Evolutionary conservation across 2,888 invertebrate genomes (phyloP), one percentile per base, ranked within the genome.

Genomic region (Melieria crassipennis): DNA sequence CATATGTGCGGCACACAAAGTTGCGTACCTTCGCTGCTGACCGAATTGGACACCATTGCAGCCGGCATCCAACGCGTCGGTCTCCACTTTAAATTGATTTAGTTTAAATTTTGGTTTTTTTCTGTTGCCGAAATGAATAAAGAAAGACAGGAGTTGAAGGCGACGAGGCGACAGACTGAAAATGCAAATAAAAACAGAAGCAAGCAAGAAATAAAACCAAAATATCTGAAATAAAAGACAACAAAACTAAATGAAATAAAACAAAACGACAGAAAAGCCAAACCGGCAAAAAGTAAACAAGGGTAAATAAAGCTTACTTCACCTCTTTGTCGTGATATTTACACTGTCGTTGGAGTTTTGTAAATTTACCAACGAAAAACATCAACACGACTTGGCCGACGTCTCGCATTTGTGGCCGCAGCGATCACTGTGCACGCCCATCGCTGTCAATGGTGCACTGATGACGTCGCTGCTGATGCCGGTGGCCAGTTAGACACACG

Each of bases 321-420:
- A 64, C 52, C 64, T 4, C 30, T 30, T 30, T 30, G 48, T 5
- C 50, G 52, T 64, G 64, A 30, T 64, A 30, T 64, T 64, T 50
- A 11, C 64, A 64, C 52, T 64, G 64, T 64, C 64, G n/a, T 52
- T 9, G 11, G 52, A 52, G 50, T 43, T 64, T 52, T 9, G 50
- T 50, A 5, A 30, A 52, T 42, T 52, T 52, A 9, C 52, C 9
- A 52, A n/a, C 30, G 11, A 52, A 52, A 52, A 52, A 52, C 9
- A 52, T 52, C 52, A 52, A 52, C 52, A 52, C 52, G 13, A 52
- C 13, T 52, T 50, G 11, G 50, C 11, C 11, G 50, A 50, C 50
- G 9, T 11, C 5, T 52, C 30, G 30, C 30, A 30, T 30, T 30
- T 30, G 30, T 30, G 30, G 30, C 30, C 30, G 30, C 30, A 30